Percentiles rank a stretch among this genome's conserved stretches.
These are phyloP conservation scores for Drosophila nikananu DNA, from an alignment of 1,140 invertebrate genomes.

Conservation along the genomic window DNA sequence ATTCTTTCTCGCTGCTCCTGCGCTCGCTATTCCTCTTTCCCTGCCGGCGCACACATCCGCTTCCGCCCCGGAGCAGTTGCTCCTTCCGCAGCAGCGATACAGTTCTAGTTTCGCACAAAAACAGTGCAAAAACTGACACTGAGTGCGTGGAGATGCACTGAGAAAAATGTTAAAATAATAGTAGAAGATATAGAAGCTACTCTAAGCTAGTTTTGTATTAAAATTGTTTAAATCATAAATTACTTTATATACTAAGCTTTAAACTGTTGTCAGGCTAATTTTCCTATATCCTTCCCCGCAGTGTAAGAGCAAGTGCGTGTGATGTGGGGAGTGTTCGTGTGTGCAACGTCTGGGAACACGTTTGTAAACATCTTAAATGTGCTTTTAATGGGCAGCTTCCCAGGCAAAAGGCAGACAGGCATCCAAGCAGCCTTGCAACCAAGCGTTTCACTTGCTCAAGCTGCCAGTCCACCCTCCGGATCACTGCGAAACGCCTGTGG, in stretches of 20 bases:
- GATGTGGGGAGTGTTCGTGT: constrained; percentile 23
- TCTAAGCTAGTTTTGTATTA: no score
- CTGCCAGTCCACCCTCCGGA: not conserved
- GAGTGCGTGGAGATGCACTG: constrained; percentile 29
- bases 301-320: constrained; percentile 19
- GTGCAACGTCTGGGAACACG: constrained; percentile 71
- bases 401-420: constrained; percentile 39
- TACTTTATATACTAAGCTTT: not conserved
- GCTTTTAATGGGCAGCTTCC: constrained; percentile 80
- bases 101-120: constrained; percentile 52
- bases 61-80: constrained; percentile 64
- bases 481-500: constrained; percentile 6
- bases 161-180: not conserved
- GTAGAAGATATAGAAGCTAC: not conserved
- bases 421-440: constrained; percentile 27
- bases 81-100: constrained; percentile 39
- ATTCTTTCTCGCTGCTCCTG: constrained; percentile 19
- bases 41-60: constrained; percentile 47
- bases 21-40: not conserved
- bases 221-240: not conserved
- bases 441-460: constrained; percentile 23
- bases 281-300: not conserved
- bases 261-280: not conserved
- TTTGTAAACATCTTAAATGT: constrained; percentile 84
- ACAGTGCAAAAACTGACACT: constrained; percentile 43